Conservation (phyloP, 1,140 invertebrate genomes). For the Archegozetes longisetosus region DNA sequence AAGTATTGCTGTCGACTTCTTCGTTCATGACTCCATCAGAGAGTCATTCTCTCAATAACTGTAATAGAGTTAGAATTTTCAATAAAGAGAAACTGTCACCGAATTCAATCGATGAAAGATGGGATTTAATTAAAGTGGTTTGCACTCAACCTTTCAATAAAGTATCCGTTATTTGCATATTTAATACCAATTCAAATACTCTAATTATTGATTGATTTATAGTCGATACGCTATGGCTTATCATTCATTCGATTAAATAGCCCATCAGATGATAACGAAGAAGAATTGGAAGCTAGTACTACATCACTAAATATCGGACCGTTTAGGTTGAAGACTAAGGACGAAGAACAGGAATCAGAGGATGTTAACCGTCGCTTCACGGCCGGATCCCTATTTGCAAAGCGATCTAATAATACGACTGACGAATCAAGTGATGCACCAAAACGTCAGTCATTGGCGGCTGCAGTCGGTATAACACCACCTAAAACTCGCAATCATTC, state of each 20-base stretch:
- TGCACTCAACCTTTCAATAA: conserved; percentile 76
- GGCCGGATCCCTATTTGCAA: background rate
- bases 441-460: background rate
- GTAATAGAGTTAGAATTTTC: conserved; percentile 57
- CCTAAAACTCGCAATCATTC: too few species aligned
- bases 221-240: conserved; percentile 53
- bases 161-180: too few species aligned
- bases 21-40: background rate
- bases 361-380: background rate
- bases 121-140: conserved; percentile 64
- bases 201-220: too few species aligned
- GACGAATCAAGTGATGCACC: background rate
- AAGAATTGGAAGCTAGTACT: background rate
- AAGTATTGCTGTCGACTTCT: conserved; percentile 17
- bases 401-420: background rate
- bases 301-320: background rate
- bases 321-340: background rate
- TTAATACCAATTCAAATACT: too few species aligned
- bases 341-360: background rate
- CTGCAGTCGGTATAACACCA: background rate
- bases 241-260: conserved; percentile 56
- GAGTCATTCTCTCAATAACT: conserved; percentile 42
- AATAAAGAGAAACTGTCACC: conserved; percentile 41
- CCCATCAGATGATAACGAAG: background rate
- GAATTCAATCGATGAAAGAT: conserved; percentile 43